Conservation (phyloP, 2,797 vertebrate genomes). For the Karalla daura region DNA sequence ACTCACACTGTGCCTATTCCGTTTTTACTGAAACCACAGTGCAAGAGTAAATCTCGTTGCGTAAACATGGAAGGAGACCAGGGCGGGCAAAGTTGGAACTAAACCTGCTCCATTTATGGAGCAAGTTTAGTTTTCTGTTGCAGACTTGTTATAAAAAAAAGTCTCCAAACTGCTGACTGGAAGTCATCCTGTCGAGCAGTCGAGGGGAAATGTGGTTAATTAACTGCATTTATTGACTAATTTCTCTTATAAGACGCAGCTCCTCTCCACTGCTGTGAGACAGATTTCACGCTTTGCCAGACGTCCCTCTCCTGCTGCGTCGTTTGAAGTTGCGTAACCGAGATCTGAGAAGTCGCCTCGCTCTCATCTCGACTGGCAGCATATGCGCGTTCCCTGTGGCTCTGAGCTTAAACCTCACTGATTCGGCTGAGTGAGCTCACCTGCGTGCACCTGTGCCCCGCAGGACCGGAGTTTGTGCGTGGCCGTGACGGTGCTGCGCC, state of each 20-base stretch:
- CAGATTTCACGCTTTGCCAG: neutral
- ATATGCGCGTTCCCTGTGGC: no score
- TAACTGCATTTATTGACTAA: neutral
- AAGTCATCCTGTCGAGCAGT: neutral
- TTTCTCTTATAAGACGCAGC: neutral
- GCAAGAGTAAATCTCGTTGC: neutral
- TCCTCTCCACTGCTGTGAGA: neutral
- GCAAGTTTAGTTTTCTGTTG: neutral
- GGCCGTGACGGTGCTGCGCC: slow-evolving; percentile 84
- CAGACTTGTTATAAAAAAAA: neutral
- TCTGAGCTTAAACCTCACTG: no score
- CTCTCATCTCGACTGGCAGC: neutral
- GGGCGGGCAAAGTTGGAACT: neutral
- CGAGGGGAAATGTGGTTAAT: neutral
- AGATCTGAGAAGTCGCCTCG: neutral
- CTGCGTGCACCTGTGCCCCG: neutral
- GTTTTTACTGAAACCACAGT: neutral
- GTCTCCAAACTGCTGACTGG: neutral
- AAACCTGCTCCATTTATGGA: neutral
- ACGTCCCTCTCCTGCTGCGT: neutral
- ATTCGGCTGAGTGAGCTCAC: no score
- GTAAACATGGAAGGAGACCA: neutral
- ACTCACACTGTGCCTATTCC: neutral
- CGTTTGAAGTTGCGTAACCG: slow-evolving; percentile 7
- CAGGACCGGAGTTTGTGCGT: slow-evolving; percentile 93